Evolutionary conservation across 92 coral and sea anemone species (phyloP).

Genomic region (Palythoa heliodiscus): DNA sequence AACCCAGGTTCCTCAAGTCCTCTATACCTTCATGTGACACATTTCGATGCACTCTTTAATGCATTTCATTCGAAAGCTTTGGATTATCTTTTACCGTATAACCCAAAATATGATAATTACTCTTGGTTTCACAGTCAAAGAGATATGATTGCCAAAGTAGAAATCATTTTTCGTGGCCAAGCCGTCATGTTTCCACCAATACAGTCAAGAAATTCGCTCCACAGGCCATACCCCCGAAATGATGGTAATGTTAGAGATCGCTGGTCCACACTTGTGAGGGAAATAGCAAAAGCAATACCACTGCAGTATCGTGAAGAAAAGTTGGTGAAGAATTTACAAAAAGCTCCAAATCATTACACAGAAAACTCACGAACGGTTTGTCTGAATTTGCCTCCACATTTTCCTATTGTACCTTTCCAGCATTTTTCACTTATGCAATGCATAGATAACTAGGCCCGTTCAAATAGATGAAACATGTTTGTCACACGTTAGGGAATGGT

Average conservation of each 20-base stretch:
- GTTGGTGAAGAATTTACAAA: neutral
- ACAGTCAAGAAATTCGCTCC: neutral
- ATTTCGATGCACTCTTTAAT: constrained; percentile 50
- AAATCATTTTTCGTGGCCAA: constrained; percentile 57
- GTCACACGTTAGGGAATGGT: too few relatives aligned
- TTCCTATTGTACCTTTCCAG: constrained; percentile 14
- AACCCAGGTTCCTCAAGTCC: neutral
- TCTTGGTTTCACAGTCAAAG: constrained; percentile 60
- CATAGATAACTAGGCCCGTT: too few relatives aligned
- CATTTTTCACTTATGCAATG: constrained; percentile 5
- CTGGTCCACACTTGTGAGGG: constrained; percentile 18
- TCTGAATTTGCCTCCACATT: neutral
- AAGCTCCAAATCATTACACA: neutral
- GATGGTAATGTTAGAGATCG: constrained; percentile 9
- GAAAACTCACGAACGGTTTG: neutral
- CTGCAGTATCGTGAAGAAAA: neutral
- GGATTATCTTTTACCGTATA: constrained; percentile 47
- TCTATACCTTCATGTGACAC: constrained; percentile 8
- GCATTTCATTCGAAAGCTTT: constrained; percentile 51
- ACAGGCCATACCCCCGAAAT: constrained; percentile 44
- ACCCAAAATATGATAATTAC: constrained; percentile 24
- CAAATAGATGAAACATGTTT: too few relatives aligned
- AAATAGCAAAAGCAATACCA: neutral
- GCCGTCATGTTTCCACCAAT: constrained; percentile 42
- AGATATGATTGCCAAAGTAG: constrained; percentile 38